phyloP scores from a whole-genome alignment of 2,888 invertebrate genomes.

The Eristalinus sepulchralis region DNA sequence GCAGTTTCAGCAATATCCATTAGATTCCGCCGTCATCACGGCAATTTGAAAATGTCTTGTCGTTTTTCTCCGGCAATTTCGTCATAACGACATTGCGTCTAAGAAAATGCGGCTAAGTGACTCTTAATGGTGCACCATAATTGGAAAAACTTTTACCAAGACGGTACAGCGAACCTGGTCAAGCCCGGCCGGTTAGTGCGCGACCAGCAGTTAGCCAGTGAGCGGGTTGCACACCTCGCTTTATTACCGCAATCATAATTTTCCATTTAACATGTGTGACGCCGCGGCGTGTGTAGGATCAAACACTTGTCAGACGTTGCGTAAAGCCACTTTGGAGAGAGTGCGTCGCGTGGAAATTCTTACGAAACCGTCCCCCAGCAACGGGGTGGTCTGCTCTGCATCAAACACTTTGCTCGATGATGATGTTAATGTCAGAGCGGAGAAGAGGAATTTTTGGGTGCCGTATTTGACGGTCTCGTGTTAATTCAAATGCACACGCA shows the following conservation, averaged over 20 bases:
- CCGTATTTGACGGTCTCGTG: neutral
- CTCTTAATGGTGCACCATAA: constrained; percentile 7
- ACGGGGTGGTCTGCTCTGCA: neutral
- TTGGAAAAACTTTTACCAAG: constrained; percentile 18
- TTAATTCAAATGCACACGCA: neutral
- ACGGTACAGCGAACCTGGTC: constrained; percentile 4
- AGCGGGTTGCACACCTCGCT: constrained; percentile 25
- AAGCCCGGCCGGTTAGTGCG: constrained; percentile 25
- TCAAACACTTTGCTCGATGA: neutral
- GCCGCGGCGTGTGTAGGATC: neutral
- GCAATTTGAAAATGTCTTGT: neutral
- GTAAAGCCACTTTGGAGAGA: neutral
- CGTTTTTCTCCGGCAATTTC: constrained; percentile 1
- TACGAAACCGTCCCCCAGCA: neutral
- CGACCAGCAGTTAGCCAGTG: neutral
- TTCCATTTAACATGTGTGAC: neutral
- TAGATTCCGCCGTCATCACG: neutral
- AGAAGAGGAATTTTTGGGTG: neutral
- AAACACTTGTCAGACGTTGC: neutral
- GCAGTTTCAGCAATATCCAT: neutral
- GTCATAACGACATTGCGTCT: neutral
- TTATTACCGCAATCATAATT: constrained; percentile 19
- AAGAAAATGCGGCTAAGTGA: neutral
- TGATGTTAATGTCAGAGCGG: neutral
- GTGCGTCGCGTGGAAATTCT: neutral